phyloP scores from a whole-genome alignment of 2,113 vertebrate genomes.

The Calonectris borealis region DNA sequence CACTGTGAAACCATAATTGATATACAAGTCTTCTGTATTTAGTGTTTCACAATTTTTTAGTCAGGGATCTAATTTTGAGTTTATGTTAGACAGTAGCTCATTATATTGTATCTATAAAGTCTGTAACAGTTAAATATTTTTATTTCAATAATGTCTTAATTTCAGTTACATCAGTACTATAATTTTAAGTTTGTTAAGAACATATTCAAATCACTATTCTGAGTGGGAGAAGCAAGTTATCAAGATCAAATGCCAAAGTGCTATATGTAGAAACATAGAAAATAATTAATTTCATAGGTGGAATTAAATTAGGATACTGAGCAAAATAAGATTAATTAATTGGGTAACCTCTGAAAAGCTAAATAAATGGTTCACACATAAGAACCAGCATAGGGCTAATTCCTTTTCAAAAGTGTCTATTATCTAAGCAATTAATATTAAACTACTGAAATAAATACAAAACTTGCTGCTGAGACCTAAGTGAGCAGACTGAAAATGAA shows the following conservation, averaged over 20 bases:
- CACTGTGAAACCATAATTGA: constrained; percentile 70
- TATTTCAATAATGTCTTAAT: too few species aligned
- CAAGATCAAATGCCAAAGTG: not conserved
- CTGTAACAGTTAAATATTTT: not conserved
- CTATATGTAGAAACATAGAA: not conserved
- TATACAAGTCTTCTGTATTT: not conserved
- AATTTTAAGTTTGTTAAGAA: not conserved
- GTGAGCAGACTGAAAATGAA: not conserved
- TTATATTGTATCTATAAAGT: not conserved
- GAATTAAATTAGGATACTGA: not conserved
- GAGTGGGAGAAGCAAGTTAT: not conserved
- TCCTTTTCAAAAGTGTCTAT: not conserved
- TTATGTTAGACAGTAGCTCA: not conserved
- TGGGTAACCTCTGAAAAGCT: not conserved
- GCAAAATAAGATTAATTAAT: not conserved
- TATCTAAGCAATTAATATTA: not conserved
- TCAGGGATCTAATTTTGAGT: not conserved
- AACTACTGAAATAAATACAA: not conserved
- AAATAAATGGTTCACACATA: not conserved
- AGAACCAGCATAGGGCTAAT: not conserved
- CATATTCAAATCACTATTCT: not conserved
- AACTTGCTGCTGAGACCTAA: not conserved
- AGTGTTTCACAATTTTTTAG: not conserved
- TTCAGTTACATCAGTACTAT: too few species aligned
- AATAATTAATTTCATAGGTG: not conserved